Evolutionary conservation across 35 echinoderm and acorn worm species (phyloP).

Genomic region (Amphiura filiformis): DNA sequence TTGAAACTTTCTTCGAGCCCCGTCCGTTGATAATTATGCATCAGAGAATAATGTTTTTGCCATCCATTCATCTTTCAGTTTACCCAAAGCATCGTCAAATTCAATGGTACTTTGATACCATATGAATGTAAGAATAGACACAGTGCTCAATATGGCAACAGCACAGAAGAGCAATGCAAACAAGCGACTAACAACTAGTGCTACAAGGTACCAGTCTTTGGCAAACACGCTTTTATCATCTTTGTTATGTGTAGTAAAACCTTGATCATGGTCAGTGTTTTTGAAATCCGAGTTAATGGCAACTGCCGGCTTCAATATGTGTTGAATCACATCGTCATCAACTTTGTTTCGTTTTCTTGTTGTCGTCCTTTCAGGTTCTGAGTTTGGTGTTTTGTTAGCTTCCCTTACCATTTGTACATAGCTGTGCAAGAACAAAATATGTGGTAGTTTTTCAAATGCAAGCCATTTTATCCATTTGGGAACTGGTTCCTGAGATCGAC

Average conservation of each 20-base stretch:
- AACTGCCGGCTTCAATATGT: background rate
- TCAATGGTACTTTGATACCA: background rate
- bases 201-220: background rate
- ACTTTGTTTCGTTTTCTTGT: background rate
- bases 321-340: background rate
- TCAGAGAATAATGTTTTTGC: background rate
- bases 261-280: background rate
- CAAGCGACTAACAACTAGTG: background rate
- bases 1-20: too few relatives aligned
- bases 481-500: background rate
- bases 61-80: background rate
- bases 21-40: too few relatives aligned
- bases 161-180: background rate
- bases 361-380: background rate
- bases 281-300: background rate
- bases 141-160: background rate
- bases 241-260: background rate
- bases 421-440: too few relatives aligned
- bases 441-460: too few relatives aligned
- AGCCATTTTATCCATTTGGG: background rate
- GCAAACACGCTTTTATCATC: background rate
- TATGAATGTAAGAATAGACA: background rate
- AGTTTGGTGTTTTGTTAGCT: too few relatives aligned
- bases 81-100: background rate
- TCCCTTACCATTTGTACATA: too few relatives aligned